Conservation (phyloP, 2,113 vertebrate species). For the Lamprotornis superbus region DNA sequence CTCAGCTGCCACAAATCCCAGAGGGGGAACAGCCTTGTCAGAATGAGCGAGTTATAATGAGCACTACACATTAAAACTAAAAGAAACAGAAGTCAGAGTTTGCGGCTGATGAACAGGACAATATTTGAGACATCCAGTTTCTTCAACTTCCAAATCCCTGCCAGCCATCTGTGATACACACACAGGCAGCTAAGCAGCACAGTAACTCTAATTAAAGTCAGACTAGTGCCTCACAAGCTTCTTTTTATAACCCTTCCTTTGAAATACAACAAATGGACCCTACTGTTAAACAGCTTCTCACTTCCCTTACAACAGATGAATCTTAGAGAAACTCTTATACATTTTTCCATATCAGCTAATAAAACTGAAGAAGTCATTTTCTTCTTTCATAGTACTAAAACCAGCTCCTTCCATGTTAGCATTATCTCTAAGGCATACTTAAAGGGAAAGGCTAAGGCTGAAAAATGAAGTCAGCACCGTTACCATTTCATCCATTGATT, state of each 20-base stretch:
- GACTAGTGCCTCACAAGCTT: neutral
- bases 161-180: neutral
- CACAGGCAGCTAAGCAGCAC: neutral
- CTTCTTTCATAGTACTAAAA: neutral
- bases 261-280: neutral
- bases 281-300: neutral
- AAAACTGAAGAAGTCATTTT: neutral
- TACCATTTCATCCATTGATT: neutral
- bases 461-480: neutral
- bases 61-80: neutral
- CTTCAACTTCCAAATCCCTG: neutral
- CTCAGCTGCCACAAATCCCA: rapidly evolving
- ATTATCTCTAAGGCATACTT: neutral
- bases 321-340: neutral
- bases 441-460: neutral
- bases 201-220: neutral
- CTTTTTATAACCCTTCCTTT: neutral
- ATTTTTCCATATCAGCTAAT: neutral
- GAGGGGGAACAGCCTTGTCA: rapidly evolving
- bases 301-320: neutral
- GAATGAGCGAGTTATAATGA: neutral
- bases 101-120: neutral
- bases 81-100: neutral
- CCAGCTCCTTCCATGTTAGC: neutral
- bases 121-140: neutral